phyloP scores from a whole-genome alignment of 2,113 vertebrate species.

The Labrus mixtus region DNA sequence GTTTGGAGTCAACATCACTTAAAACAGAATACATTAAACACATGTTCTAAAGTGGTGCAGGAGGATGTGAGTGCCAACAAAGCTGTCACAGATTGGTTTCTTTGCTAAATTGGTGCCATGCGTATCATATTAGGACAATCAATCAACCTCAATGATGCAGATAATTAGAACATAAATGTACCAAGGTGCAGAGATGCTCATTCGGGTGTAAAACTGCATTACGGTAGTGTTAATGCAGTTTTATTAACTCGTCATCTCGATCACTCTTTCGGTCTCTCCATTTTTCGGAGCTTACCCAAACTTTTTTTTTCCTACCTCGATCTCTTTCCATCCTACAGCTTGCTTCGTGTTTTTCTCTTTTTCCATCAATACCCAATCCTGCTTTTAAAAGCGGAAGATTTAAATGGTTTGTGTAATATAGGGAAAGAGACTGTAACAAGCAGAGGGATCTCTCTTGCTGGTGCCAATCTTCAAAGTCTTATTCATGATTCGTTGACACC shows the following conservation, averaged over 20 bases:
- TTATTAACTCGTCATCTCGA: slow-evolving; percentile 45
- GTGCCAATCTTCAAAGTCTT: slow-evolving; percentile 58
- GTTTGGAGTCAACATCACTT: slow-evolving; percentile 36
- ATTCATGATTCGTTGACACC: slow-evolving; percentile 63
- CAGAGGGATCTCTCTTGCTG: slow-evolving; percentile 19
- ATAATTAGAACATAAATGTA: slow-evolving; percentile 77
- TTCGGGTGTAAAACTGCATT: slow-evolving; percentile 51
- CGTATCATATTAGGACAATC: slow-evolving; percentile 61
- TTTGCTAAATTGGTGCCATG: slow-evolving; percentile 59
- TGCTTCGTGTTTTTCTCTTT: not conserved
- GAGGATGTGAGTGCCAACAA: slow-evolving; percentile 39
- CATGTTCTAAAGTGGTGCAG: slow-evolving; percentile 9
- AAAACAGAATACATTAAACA: slow-evolving; percentile 38
- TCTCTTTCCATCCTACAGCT: slow-evolving; percentile 1
- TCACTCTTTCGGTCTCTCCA: slow-evolving; percentile 12
- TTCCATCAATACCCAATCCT: not conserved
- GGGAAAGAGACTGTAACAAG: slow-evolving; percentile 14
- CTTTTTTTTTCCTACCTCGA: slow-evolving; percentile 12
- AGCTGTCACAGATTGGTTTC: slow-evolving; percentile 51
- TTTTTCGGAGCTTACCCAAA: slow-evolving; percentile 15
- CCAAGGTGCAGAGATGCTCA: slow-evolving; percentile 56
- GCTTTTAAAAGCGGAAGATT: slow-evolving; percentile 11
- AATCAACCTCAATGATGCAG: slow-evolving; percentile 70
- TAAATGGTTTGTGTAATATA: slow-evolving; percentile 9
- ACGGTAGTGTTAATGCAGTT: slow-evolving; percentile 51